Base-by-base conservation (phyloP, 1,140 invertebrate species). In the Eufriesea mexicana region DNA sequence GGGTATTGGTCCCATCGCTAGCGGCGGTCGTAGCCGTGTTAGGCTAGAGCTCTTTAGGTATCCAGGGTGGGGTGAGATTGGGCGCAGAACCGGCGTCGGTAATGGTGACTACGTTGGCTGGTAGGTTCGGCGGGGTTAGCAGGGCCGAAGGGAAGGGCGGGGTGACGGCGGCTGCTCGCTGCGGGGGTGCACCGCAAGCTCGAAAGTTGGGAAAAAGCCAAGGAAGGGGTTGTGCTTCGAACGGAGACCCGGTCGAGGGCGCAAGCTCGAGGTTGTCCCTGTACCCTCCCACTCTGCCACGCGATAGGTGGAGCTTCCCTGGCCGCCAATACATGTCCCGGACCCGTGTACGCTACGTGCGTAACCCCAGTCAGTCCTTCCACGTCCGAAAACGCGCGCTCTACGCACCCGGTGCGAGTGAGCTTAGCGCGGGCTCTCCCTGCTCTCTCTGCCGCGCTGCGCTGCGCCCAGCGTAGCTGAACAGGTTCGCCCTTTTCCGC, bases 241-340 rank as follows among this genome's bases (percentile, higher is more conserved):
- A 81, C 74, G 77, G 72, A 84, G 79, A 54, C 49, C 83, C 64
- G 83, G 71, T 9, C 84, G 72, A 90, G 89, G 83, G 92, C 92
- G 92, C 93, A 94, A 93, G 90, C 91, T 93, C 92, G 84, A 84
- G 87, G 79, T 87, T 84, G 84, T 84, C 86, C 85, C 83, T 84
- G 84, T 86, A 89, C 84, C 89, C 90, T 91, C 93, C 91, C 92
- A 92, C 90, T 91, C 87, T 89, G 87, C 67, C 82, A 64, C 72
- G 84, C 70, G 89, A 92, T 92, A 92, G 93, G 93, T 91, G 93
- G 93, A 94, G 93, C 93, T 92, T 93, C 91, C 86, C 76, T 84
- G 83, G 87, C 86, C 86, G 92, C 92, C 93, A 93, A 93, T 94
- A 92, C 92, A 93, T 93, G 89, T 92, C 83, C 86, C 83, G 79